These are phyloP conservation scores for Lophius piscatorius DNA, from an alignment of 2,113 vertebrate species.

Conservation along the genomic window DNA sequence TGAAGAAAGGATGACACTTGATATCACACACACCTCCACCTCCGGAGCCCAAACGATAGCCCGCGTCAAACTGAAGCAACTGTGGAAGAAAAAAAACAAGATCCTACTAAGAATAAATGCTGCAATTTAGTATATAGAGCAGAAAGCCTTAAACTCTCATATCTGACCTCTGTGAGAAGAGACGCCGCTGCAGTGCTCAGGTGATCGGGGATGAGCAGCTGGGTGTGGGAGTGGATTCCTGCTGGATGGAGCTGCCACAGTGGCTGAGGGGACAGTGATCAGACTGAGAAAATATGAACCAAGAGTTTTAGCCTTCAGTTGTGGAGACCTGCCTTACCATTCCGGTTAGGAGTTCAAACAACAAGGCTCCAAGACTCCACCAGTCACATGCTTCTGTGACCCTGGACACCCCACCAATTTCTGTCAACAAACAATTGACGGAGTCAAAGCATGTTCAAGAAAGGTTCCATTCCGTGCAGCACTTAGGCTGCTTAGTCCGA, in stretches of 20 bases:
- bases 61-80: constrained; percentile 90
- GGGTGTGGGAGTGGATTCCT: constrained; percentile 91
- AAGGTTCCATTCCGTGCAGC: background rate
- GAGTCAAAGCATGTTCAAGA: background rate
- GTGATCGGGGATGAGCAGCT: constrained; percentile 87
- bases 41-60: constrained; percentile 86
- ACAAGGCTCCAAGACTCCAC: constrained; percentile 94
- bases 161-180: constrained; percentile 89
- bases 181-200: constrained; percentile 88
- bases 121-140: background rate
- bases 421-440: constrained; percentile 73
- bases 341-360: constrained; percentile 94
- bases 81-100: constrained; percentile 53
- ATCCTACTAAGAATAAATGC: background rate
- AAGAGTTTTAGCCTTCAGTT: background rate
- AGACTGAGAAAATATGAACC: background rate
- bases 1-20: constrained; percentile 95
- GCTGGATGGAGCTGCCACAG: constrained; percentile 90
- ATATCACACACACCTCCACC: constrained; percentile 86
- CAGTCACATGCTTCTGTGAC: constrained; percentile 93
- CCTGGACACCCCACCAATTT: constrained; percentile 89
- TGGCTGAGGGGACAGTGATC: constrained; percentile 77
- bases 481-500: background rate
- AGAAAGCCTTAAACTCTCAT: background rate
- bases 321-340: constrained; percentile 78